Evolutionary conservation across 2,797 vertebrate genomes (phyloP).

Genomic region (Phyllotis vaccarum): DNA sequence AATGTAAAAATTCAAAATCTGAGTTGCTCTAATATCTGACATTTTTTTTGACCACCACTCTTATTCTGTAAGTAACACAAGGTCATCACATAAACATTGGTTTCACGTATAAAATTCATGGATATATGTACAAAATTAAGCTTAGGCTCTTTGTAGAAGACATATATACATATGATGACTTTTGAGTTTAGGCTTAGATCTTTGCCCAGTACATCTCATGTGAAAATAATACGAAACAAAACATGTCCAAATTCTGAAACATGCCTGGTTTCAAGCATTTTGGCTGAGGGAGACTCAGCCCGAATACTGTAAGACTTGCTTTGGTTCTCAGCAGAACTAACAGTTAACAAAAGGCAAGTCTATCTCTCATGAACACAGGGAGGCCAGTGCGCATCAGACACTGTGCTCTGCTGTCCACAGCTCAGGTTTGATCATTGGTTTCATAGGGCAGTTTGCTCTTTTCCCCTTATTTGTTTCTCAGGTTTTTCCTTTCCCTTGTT

Average conservation of each 20-base stretch:
- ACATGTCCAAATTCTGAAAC: neutral
- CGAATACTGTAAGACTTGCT: neutral
- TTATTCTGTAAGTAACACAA: neutral
- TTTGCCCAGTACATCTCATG: neutral
- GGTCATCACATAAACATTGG: neutral
- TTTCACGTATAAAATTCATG: neutral
- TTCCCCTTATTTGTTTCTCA: neutral
- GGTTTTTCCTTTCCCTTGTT: neutral
- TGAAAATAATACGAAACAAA: neutral
- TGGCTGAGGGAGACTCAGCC: neutral
- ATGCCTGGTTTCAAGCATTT: neutral
- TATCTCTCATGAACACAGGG: neutral
- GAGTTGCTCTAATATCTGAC: neutral
- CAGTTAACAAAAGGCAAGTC: neutral
- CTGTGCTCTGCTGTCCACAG: neutral
- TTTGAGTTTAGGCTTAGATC: conserved; percentile 10
- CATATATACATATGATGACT: neutral
- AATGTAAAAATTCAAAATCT: neutral
- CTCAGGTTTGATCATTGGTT: neutral
- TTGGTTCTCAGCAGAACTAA: neutral
- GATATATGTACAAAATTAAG: neutral
- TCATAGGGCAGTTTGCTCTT: neutral
- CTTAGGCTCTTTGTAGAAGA: neutral
- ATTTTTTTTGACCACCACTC: neutral
- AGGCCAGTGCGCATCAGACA: neutral